Evolutionary conservation across 2,888 invertebrate genomes (phyloP).

Genomic region (Phasia obesa): DNA sequence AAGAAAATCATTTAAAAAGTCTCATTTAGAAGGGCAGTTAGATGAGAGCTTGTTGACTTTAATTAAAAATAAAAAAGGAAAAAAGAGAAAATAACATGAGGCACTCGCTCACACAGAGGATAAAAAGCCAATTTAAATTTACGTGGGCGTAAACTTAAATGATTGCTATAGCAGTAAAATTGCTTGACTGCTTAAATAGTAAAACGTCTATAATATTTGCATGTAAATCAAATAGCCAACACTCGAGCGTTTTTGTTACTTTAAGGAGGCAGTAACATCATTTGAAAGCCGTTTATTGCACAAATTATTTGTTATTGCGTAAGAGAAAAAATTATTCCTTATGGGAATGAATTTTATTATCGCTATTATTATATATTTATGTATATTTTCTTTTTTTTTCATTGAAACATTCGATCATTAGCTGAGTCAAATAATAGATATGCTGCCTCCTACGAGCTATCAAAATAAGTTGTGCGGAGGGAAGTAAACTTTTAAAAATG

Average conservation of each 20-base stretch:
- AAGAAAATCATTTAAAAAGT: slow-evolving; percentile 6
- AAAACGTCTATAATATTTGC: slow-evolving; percentile 9
- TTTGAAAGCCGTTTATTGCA: slow-evolving; percentile 1
- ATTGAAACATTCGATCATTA: no score
- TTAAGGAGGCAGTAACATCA: neutral
- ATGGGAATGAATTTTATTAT: no score
- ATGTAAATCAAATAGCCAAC: neutral
- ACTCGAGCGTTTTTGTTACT: neutral
- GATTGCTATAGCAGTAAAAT: neutral
- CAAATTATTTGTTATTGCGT: neutral
- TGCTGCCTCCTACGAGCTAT: no score
- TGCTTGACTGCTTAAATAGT: neutral
- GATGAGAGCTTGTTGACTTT: neutral
- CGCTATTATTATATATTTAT: no score
- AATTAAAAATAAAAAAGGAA: slow-evolving; percentile 22
- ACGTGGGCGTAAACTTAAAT: slow-evolving; percentile 29
- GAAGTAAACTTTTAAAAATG: no score
- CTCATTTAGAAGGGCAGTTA: neutral
- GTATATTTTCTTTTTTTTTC: no score
- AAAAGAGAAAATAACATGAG: neutral
- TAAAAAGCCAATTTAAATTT: slow-evolving; percentile 21
- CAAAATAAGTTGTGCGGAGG: no score
- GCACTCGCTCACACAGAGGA: neutral
- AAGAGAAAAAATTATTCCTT: no score
- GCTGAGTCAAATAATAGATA: no score